Base-by-base conservation (phyloP, 1,140 invertebrate species). In the Theocolax elegans region DNA sequence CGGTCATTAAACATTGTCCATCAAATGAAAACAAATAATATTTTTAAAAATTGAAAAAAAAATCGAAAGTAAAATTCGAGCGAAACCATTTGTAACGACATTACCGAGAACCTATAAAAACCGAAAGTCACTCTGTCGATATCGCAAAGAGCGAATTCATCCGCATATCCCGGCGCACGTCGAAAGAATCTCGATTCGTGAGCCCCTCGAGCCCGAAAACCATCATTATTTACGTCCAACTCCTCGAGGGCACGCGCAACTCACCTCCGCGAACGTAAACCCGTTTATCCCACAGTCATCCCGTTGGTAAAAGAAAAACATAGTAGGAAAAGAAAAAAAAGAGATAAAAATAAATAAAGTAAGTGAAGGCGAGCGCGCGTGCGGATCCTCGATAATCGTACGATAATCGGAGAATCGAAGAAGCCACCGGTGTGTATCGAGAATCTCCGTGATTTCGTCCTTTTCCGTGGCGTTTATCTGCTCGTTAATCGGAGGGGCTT, bases 401-500 rank as follows among this genome's bases (percentile, higher is more conserved):
- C 23, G 56, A 53, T 60, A 42, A 60, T 51, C 46, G 21, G n/a
- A n/a, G n/a, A n/a, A n/a, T n/a, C n/a, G n/a, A n/a, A n/a, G n/a
- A n/a, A n/a, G n/a, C n/a, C 21, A 46, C 2, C 35, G 19, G 25
- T 10, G 17, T 12, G 15, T n/a, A n/a, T n/a, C 31, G 12, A 38
- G 23, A 31, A 60, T 44, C 60, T 62, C 21, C 64, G 60, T 60
- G 21, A 67, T 67, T 72, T 62, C 35, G 58, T 27, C 12, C 46
- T 48, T 56, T 66, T n/a, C 10, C 13, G 29, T 38, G 58, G 65
- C 65, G 27, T 46, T 59, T 59, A 67, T 67, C 65, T 27, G 23
- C 65, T 67, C 65, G 65, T 67, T 67, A 67, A 67, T 67, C 54
- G 65, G 17, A 35, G 4, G n/a, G n/a, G n/a, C 64, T 58, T 65